Conservation (phyloP, 2,888 invertebrate species). For the Cheilosia vulpina region DNA sequence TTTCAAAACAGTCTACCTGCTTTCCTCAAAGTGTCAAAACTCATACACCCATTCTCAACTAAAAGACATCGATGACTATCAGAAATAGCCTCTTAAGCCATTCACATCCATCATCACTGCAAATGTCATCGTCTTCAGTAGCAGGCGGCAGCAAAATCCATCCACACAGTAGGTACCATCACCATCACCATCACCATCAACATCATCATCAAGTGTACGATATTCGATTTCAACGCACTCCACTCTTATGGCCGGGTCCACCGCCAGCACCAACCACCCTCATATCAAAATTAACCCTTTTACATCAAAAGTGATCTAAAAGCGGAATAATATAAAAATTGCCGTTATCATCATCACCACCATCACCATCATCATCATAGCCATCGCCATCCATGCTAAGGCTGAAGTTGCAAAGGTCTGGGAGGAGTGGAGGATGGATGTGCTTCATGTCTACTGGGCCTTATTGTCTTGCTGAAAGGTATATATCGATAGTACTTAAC, state of each 20-base stretch:
- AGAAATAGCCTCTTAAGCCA: slow-evolving; percentile 68
- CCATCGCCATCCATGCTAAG: neutral
- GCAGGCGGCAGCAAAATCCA: slow-evolving; percentile 38
- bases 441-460: slow-evolving; percentile 55
- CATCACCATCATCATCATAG: slow-evolving; percentile 6
- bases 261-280: slow-evolving; percentile 18
- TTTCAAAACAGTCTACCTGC: neutral
- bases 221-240: slow-evolving; percentile 55
- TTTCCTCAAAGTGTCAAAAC: neutral
- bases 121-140: slow-evolving; percentile 68
- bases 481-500: slow-evolving; percentile 72
- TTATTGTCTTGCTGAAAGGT: slow-evolving; percentile 71
- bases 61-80: slow-evolving; percentile 65
- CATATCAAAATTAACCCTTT: slow-evolving; percentile 72
- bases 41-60: slow-evolving; percentile 22
- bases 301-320: slow-evolving; percentile 74
- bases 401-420: slow-evolving; percentile 5
- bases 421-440: slow-evolving; percentile 10
- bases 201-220: slow-evolving; percentile 56
- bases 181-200: slow-evolving; percentile 41
- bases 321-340: slow-evolving; percentile 73
- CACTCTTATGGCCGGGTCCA: neutral
- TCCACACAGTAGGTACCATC: slow-evolving; percentile 3
- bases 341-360: slow-evolving; percentile 69
- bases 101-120: slow-evolving; percentile 72